phyloP scores from a whole-genome alignment of 2,797 vertebrate species.

The Manis pentadactyla region DNA sequence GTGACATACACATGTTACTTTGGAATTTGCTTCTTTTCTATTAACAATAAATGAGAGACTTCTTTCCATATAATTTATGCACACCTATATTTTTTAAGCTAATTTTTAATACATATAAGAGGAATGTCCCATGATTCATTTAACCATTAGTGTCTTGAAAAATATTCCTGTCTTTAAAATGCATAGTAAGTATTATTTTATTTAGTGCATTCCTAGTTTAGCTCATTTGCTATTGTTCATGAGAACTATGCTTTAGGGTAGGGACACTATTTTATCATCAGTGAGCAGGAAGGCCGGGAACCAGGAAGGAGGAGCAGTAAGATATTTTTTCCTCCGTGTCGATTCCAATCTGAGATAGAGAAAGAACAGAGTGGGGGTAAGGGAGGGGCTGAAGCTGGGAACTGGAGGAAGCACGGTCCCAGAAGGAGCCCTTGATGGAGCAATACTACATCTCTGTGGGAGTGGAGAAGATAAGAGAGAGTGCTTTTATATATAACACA shows the following conservation, averaged over 20 bases:
- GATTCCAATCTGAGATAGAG: neutral
- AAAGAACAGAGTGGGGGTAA: neutral
- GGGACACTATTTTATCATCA: neutral
- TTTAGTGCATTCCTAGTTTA: neutral
- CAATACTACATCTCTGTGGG: neutral
- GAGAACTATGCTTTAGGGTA: neutral
- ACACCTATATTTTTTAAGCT: neutral
- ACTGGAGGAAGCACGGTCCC: neutral
- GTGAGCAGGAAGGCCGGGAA: neutral
- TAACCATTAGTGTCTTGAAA: neutral
- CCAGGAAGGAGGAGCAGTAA: neutral
- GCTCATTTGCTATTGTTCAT: neutral
- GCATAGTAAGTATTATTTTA: neutral
- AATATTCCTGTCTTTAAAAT: neutral
- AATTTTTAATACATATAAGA: neutral
- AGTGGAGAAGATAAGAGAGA: too few relatives aligned
- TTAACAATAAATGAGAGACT: neutral
- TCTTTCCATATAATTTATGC: neutral
- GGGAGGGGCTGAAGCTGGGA: neutral
- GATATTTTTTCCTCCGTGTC: neutral
- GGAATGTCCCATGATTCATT: neutral
- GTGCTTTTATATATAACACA: accelerated
- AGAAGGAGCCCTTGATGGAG: too few relatives aligned
- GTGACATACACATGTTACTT: neutral
- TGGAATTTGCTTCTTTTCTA: neutral